Evolutionary conservation across 2,888 invertebrate species (phyloP), one percentile per base, ranked within the genome.

Genomic region (Amphimallon solstitiale): DNA sequence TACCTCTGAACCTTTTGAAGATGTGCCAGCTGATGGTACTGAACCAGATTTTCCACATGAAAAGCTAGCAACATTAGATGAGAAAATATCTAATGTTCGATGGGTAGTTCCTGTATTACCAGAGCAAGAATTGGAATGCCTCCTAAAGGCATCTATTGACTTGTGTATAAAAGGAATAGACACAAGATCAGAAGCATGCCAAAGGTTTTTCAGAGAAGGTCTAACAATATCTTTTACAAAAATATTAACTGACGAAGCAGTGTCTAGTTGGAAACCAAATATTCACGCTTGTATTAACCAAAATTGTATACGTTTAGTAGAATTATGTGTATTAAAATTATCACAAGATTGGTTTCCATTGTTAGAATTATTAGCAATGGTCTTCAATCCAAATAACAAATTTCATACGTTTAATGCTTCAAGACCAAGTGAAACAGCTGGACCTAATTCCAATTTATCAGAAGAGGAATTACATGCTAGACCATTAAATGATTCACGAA

Each of bases 41-140:
- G 88, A 88, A 75, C 88, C 88, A 12, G 88, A 88, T 71, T 98
- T 97, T 87, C 97, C 97, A 70, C 88, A 91, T 78, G 89, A 90
- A 54, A 95, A 96, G 83, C 85, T 98, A 80, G 90, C 91, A 73
- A 90, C 92, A 75, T 86, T 98, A 76, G 97, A 97, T 84, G 97
- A 97, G 81, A 97, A 97, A 88, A 96, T 98, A 80, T 95, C 95
- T 76, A 92, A 93, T 84, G 92, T 96, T 66, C 88, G 97, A 77
- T 98, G 98, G 98, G 95, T 98, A 69, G 97, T 98, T 59, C 98
- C 98, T 35, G 98, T 98, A 60, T 84, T 98, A 77, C 97, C 98
- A 9, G 96, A 97, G 77, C 97, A 97, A 84, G 97, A 98, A 83
- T 84, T 98, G 75, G 97, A 97, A 84, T 90, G 93, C 77, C 87